Base-by-base conservation (phyloP, 2,888 invertebrate species). In the Himalopsyche tibetana region DNA sequence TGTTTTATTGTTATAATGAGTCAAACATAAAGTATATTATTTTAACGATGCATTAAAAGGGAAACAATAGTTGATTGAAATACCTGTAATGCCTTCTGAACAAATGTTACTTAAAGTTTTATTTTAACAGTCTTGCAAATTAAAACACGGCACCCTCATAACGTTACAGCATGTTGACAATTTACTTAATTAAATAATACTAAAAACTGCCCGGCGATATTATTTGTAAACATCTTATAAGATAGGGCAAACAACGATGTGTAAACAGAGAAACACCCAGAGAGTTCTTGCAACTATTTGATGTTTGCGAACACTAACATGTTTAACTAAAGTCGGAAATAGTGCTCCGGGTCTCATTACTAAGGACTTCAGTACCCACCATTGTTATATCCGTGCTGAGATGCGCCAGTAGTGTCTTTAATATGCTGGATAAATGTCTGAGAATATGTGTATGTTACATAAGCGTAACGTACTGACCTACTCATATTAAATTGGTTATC, bases 321-420 rank as follows among this genome's bases (percentile, higher is more conserved):
- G 74, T 74, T 74, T 74, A 74, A 74, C 74, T 74, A 74, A 74
- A 74, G 74, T 74, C 74, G 74, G 74, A 74, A 74, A 74, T 74
- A 74, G 74, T 74, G 74, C 74, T 74, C 28, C 74, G 74, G 74
- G 74, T 74, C 74, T 74, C 74, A 74, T 74, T 74, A 74, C 74
- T 74, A 36, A 74, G 74, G 74, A 74, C 74, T 74, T 36, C 36
- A 74, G 74, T 74, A 74, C 74, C 74, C 11, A 38, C 28, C 74
- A 74, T 74, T 74, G 74, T 74, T 74, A 74, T 74, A 74, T 74
- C 74, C 74, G 74, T 74, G 74, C 74, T 36, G 74, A 74, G 74
- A 74, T 74, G 74, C 36, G 19, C 36, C 74, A 36, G 74, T 74
- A 74, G 74, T 74, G 74, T 74, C 74, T 74, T 74, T 74, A 74